These are phyloP conservation scores for Tachysurus vachellii DNA, from an alignment of 2,113 vertebrate species.

Conservation along the genomic window DNA sequence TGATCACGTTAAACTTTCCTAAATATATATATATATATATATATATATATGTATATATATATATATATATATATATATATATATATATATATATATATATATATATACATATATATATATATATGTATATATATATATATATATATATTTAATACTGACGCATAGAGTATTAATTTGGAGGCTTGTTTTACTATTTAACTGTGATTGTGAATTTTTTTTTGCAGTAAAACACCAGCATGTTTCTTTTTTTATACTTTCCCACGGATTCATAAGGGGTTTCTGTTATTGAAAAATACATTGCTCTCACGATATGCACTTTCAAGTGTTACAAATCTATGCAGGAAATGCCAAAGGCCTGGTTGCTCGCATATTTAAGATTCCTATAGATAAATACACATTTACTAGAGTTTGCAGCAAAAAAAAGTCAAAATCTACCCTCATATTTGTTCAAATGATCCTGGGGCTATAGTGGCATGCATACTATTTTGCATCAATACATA, in stretches of 20 bases:
- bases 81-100: neutral
- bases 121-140: neutral
- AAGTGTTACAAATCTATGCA: neutral
- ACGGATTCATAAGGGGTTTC: neutral
- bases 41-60: neutral
- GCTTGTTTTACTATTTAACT: neutral
- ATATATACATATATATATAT: neutral
- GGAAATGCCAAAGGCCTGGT: neutral
- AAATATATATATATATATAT: neutral
- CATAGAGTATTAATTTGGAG: neutral
- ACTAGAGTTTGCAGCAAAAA: constrained; percentile 10
- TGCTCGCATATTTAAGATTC: neutral
- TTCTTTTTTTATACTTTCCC: neutral
- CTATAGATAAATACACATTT: neutral
- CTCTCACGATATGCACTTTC: neutral
- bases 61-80: neutral
- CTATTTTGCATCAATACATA: neutral
- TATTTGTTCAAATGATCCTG: neutral
- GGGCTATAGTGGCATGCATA: too few relatives aligned
- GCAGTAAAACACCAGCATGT: neutral
- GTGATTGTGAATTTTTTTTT: neutral
- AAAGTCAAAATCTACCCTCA: neutral
- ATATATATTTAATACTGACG: neutral
- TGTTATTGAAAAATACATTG: neutral
- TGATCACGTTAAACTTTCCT: neutral